Conservation (phyloP, 2,888 invertebrate genomes). For the Campopleginae sp. region DNA sequence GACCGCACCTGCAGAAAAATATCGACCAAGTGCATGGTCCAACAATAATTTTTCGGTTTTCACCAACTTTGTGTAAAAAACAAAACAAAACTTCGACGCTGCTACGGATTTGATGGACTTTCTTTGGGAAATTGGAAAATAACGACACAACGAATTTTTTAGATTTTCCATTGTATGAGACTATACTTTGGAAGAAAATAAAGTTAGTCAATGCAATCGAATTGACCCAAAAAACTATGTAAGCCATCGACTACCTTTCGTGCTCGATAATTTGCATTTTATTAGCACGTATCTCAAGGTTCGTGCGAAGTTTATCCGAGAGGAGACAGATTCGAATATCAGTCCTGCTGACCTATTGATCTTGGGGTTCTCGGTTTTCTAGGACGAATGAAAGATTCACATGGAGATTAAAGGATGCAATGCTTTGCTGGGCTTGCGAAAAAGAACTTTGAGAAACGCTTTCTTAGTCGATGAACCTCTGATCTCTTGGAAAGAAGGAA, state of each 20-base stretch:
- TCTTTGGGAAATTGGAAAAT: background rate
- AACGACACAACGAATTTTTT: background rate
- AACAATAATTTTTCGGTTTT: too few relatives aligned
- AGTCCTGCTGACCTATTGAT: constrained; percentile 70
- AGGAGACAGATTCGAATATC: constrained; percentile 34
- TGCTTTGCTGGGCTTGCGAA: constrained; percentile 49
- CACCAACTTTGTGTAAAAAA: too few relatives aligned
- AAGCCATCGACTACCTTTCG: background rate
- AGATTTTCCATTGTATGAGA: background rate
- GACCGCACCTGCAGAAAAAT: background rate
- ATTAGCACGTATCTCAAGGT: constrained; percentile 1
- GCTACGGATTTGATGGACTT: background rate
- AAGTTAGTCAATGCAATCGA: background rate
- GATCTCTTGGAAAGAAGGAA: constrained; percentile 60
- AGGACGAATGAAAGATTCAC: constrained; percentile 63
- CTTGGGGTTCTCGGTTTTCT: constrained; percentile 65
- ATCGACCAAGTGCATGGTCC: too few relatives aligned
- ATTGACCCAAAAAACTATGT: background rate
- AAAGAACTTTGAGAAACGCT: constrained; percentile 29
- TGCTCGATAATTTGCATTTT: background rate
- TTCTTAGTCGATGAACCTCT: constrained; percentile 46
- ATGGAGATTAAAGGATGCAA: constrained; percentile 52
- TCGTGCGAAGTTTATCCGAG: constrained; percentile 21
- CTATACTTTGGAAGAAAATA: background rate
- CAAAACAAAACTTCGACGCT: background rate